Evolutionary conservation across 2,113 vertebrate genomes (phyloP).

Genomic region (Platycercus adscitus): DNA sequence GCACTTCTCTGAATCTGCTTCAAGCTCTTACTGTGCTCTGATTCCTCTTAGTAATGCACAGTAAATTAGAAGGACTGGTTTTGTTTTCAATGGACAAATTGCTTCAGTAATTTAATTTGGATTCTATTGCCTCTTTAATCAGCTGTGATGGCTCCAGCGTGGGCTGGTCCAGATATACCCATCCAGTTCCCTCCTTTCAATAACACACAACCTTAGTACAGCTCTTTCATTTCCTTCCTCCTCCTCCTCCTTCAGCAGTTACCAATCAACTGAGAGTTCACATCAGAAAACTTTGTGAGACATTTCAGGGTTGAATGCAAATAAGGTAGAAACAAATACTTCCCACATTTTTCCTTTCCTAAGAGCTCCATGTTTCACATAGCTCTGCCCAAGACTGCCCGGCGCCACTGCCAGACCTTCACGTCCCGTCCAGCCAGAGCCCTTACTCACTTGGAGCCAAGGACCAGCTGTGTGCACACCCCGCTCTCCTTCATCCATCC

Average conservation of each 20-base stretch:
- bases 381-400: background rate
- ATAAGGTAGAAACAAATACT: background rate
- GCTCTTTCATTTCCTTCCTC: constrained; percentile 47
- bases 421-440: rapidly evolving
- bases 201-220: background rate
- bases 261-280: constrained; percentile 41
- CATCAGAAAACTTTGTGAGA: background rate
- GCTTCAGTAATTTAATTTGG: constrained; percentile 62
- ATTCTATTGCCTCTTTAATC: constrained; percentile 66
- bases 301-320: constrained; percentile 12
- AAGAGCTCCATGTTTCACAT: background rate
- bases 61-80: constrained; percentile 65
- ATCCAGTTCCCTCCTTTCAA: constrained; percentile 44
- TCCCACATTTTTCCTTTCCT: background rate
- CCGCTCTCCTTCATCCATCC: constrained; percentile 91
- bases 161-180: constrained; percentile 37
- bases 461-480: constrained; percentile 83
- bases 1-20: constrained; percentile 39
- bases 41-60: constrained; percentile 33
- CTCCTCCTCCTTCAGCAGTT: constrained; percentile 35
- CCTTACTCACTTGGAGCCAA: constrained; percentile 84
- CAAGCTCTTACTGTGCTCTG: constrained; percentile 25
- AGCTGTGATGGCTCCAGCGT: constrained; percentile 34
- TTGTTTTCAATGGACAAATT: constrained; percentile 53
- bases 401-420: background rate